Base-by-base conservation (phyloP, 2,113 vertebrate genomes). In the Plecotus auritus region DNA sequence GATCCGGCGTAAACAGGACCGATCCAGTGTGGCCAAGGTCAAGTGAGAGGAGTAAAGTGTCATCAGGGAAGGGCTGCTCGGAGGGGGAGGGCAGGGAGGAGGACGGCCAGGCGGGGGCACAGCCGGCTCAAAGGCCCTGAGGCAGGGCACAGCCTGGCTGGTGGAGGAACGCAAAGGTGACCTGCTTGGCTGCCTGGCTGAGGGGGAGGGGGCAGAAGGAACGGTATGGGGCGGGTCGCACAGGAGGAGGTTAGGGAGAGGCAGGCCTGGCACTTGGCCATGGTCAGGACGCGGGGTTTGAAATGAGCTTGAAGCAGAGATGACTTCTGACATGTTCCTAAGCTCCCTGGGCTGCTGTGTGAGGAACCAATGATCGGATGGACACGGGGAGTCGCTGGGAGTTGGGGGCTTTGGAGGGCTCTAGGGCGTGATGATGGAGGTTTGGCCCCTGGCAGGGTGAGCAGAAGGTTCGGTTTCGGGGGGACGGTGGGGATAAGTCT, bases 341-440 rank as follows among this genome's bases (percentile, higher is more conserved):
- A 54, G 61, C 37, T 26, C 49, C 66, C n/a, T 22, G 40, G n/a
- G 45, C 59, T 59, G 16, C 47, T 49, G 22, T 30, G 54, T n/a
- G 51, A n/a, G 47, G 61, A 37, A 12, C 17, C 30, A 40, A 35
- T 0, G 2, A 0, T 4, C 8, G 30, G 54, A 5, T 49, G 85
- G 28, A 30, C 7, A 5, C 0, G 0, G 1, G 69, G 42, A 66
- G 20, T 45, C 47, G 9, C n/a, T 2, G 54, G 37, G 17, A 23
- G 17, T 5, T 17, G 85, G 73, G 73, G 10, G 32, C n/a, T 28
- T 76, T 5, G 2, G 32, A 35, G 18, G 59, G 69, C 10, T 1
- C 49, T 16, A 18, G 54, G 61, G 74, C 37, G 51, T 0, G 3
- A 42, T 35, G 32, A 8, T 7, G 26, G 42, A 16, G 26, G 35